phyloP scores from a whole-genome alignment of 2,113 vertebrate species.

The Struthidea cinerea region DNA sequence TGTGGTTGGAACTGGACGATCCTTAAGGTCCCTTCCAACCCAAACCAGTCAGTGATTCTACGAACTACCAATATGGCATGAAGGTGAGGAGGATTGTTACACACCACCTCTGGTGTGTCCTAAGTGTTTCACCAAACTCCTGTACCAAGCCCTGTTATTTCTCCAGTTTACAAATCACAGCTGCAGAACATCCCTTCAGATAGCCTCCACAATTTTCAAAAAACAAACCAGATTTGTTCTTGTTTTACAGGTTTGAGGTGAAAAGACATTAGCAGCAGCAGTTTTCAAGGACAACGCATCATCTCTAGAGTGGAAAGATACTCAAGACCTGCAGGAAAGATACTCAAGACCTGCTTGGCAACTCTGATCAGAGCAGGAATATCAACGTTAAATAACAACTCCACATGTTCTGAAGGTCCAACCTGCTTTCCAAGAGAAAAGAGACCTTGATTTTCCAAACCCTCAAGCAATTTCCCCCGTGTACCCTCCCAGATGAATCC shows the following conservation, averaged over 20 bases:
- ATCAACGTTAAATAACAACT: not conserved
- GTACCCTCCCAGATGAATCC: not conserved
- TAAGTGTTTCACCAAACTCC: not conserved
- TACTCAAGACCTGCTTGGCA: not conserved
- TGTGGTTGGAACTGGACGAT: not conserved
- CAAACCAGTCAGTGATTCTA: not conserved
- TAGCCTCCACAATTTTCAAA: not conserved
- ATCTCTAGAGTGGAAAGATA: not conserved
- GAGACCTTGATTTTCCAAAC: not conserved
- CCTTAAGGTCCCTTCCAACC: not conserved
- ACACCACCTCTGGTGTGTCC: not conserved
- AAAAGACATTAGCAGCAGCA: not conserved
- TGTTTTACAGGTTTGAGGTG: not conserved
- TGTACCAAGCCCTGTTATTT: not conserved
- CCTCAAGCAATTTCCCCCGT: not conserved
- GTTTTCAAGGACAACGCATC: not conserved
- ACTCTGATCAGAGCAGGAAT: not conserved
- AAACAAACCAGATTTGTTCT: not conserved
- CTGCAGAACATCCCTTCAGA: not conserved
- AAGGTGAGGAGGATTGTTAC: not conserved
- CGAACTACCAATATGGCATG: not conserved
- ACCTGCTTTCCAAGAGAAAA: not conserved
- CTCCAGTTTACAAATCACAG: not conserved
- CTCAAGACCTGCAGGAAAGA: not conserved
- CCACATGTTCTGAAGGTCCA: rapidly evolving